A percentile compares a stretch with the other conserved stretches of the same genome.
phyloP scores from a whole-genome alignment of 2,888 invertebrate genomes.

The Cotesia congregata region DNA sequence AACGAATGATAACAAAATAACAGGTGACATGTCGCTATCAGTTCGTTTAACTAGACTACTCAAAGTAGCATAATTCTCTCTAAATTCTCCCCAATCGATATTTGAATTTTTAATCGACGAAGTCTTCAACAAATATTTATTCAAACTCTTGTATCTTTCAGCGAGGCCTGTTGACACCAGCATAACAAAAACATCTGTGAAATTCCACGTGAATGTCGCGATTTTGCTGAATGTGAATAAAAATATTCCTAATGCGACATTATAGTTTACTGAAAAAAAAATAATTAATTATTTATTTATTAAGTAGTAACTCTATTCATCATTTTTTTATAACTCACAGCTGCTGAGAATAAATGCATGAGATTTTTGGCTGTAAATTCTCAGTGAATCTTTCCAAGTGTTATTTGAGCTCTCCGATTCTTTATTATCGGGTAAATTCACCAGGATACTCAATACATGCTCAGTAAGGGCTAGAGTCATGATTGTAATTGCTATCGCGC shows the following conservation, averaged over 20 bases:
- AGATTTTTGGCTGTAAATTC: constrained; percentile 57
- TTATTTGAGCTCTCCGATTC: constrained; percentile 49
- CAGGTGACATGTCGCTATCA: constrained; percentile 74
- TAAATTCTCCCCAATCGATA: constrained; percentile 75
- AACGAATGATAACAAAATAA: constrained; percentile 78
- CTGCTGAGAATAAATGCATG: constrained; percentile 62
- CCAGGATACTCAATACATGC: constrained; percentile 62
- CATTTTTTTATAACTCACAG: constrained; percentile 51
- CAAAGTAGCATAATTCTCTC: constrained; percentile 77
- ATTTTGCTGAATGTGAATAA: constrained; percentile 72
- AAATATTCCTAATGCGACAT: constrained; percentile 59
- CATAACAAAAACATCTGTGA: constrained; percentile 81
- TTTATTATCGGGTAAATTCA: constrained; percentile 50
- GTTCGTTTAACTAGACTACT: constrained; percentile 75
- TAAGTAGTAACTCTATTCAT: too few species aligned
- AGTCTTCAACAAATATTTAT: constrained; percentile 69
- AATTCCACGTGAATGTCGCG: constrained; percentile 81
- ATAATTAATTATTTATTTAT: constrained; percentile 4
- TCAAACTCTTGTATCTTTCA: constrained; percentile 76
- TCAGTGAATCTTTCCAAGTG: constrained; percentile 56
- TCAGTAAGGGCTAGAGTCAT: constrained; percentile 60
- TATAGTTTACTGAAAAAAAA: constrained; percentile 58
- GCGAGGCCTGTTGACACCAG: constrained; percentile 74
- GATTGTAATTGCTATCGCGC: constrained; percentile 53
- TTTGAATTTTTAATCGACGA: constrained; percentile 65